These are phyloP conservation scores for Watsonalla binaria DNA, from an alignment of 2,888 invertebrate species.

Conservation along the genomic window DNA sequence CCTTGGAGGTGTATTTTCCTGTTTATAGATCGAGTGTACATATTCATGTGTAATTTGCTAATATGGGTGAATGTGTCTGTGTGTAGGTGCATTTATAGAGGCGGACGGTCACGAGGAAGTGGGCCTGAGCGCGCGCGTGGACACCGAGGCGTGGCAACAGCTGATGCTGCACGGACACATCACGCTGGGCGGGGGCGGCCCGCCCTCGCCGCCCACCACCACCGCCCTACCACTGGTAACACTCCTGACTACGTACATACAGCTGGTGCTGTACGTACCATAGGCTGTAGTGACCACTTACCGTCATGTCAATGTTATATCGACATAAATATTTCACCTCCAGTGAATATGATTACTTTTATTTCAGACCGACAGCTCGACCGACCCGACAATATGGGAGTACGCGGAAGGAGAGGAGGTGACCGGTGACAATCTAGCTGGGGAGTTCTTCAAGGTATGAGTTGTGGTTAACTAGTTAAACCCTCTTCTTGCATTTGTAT, in stretches of 20 bases:
- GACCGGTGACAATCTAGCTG: constrained; percentile 54
- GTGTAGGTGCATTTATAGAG: constrained; percentile 55
- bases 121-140: constrained; percentile 67
- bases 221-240: constrained; percentile 16
- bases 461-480: too few relatives aligned
- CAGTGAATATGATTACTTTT: not conserved
- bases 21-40: too few relatives aligned
- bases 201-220: constrained; percentile 13
- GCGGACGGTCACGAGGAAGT: constrained; percentile 69
- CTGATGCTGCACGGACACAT: constrained; percentile 66
- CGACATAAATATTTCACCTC: not conserved
- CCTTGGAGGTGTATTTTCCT: too few relatives aligned
- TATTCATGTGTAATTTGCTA: too few relatives aligned
- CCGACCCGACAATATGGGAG: constrained; percentile 50
- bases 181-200: constrained; percentile 55
- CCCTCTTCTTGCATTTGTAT: too few relatives aligned
- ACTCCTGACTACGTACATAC: constrained; percentile 11
- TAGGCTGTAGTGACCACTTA: not conserved
- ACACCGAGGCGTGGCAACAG: constrained; percentile 69
- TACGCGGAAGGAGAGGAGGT: constrained; percentile 60
- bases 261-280: too few relatives aligned
- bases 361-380: constrained; percentile 48
- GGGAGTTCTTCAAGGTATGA: constrained; percentile 68
- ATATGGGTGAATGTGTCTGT: not conserved
- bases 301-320: not conserved